These are phyloP conservation scores for Dexiosoma caninum DNA, from an alignment of 2,888 invertebrate species.

Conservation along the genomic window DNA sequence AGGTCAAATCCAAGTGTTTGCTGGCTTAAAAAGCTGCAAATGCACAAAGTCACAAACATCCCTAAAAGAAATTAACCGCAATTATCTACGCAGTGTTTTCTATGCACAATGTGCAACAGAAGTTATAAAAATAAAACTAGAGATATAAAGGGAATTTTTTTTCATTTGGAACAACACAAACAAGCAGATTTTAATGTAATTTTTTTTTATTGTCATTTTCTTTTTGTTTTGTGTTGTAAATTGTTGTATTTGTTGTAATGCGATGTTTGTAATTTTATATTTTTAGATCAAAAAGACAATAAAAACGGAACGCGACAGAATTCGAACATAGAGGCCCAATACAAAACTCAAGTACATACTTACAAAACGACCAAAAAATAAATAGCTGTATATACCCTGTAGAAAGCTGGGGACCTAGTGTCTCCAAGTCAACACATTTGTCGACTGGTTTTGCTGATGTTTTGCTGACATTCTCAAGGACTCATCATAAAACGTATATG, in stretches of 20 bases:
- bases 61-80: slow-evolving; percentile 25
- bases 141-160: slow-evolving; percentile 15
- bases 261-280: slow-evolving; percentile 49
- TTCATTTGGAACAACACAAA: background rate
- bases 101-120: slow-evolving; percentile 30
- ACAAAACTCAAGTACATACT: background rate
- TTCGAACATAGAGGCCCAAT: background rate
- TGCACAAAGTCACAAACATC: background rate
- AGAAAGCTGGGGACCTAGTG: too few relatives aligned
- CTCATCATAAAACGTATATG: too few relatives aligned
- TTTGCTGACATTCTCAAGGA: too few relatives aligned
- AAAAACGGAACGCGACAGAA: slow-evolving; percentile 40
- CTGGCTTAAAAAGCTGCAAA: background rate
- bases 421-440: too few relatives aligned
- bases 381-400: too few relatives aligned
- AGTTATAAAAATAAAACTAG: slow-evolving; percentile 48
- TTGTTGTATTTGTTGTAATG: background rate
- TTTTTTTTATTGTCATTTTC: slow-evolving; percentile 24
- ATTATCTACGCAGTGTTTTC: slow-evolving; percentile 36
- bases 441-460: too few relatives aligned
- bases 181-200: slow-evolving; percentile 7
- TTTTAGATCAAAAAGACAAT: slow-evolving; percentile 61
- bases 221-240: too few relatives aligned
- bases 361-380: too few relatives aligned
- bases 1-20: background rate